These are phyloP conservation scores for Ctenopoma multispine DNA, from an alignment of 2,797 vertebrate species.

Conservation along the genomic window DNA sequence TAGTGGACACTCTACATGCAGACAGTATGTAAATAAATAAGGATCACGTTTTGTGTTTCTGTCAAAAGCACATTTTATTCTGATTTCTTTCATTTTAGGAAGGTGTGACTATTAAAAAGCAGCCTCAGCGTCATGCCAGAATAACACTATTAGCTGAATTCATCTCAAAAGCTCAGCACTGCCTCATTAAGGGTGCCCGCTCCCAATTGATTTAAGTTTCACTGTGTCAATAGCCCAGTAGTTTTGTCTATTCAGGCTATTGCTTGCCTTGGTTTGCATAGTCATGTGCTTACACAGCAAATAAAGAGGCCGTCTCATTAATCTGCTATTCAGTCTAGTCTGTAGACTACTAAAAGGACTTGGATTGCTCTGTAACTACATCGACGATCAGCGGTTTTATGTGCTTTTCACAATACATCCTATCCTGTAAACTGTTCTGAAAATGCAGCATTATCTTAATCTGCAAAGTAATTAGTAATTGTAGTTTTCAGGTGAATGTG, in stretches of 20 bases:
- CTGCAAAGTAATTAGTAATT: too few relatives aligned
- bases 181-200: constrained; percentile 65
- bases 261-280: constrained; percentile 61
- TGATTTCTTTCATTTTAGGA: constrained; percentile 26
- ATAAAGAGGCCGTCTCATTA: constrained; percentile 63
- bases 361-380: neutral
- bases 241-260: constrained; percentile 76
- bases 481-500: too few relatives aligned
- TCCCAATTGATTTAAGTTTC: constrained; percentile 75
- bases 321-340: constrained; percentile 44
- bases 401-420: neutral
- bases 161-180: constrained; percentile 59
- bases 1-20: neutral
- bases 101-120: constrained; percentile 45
- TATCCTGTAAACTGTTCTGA: neutral
- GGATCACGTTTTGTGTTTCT: neutral
- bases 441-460: too few relatives aligned
- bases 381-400: neutral
- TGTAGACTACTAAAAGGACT: constrained; percentile 23
- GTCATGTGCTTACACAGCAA: constrained; percentile 70
- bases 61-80: constrained; percentile 6
- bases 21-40: neutral
- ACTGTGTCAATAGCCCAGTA: constrained; percentile 71
- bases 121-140: constrained; percentile 52
- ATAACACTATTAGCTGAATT: constrained; percentile 60